phyloP scores from a whole-genome alignment of 2,888 invertebrate species.

The Camponotus fellah region DNA sequence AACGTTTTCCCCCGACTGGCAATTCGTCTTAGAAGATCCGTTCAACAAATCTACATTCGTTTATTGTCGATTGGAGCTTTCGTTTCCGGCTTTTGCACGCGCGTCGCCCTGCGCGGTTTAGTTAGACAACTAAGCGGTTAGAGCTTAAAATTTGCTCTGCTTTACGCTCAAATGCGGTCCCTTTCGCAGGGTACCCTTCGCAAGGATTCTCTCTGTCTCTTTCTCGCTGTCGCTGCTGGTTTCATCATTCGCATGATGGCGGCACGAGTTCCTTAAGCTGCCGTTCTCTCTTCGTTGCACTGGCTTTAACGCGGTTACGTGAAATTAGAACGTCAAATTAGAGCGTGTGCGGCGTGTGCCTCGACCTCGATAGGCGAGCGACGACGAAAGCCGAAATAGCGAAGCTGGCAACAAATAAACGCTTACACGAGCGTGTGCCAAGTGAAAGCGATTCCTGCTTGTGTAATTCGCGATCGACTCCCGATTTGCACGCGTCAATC shows the following conservation, averaged over 20 bases:
- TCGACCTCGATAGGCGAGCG: conserved; percentile 62
- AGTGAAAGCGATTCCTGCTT: conserved; percentile 72
- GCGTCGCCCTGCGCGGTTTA: not conserved
- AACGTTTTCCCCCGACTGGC: not conserved
- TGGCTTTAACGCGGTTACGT: conserved; percentile 71
- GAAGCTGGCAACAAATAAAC: conserved; percentile 59
- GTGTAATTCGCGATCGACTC: conserved; percentile 58
- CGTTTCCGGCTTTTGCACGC: not conserved
- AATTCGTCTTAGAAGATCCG: not conserved
- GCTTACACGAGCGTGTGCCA: conserved; percentile 59
- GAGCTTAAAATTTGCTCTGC: conserved; percentile 36
- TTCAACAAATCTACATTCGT: not conserved
- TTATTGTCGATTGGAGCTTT: conserved; percentile 8
- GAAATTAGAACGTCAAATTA: conserved; percentile 72
- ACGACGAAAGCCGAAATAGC: conserved; percentile 68
- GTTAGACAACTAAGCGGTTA: conserved; percentile 30
- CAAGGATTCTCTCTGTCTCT: not conserved
- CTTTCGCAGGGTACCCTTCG: conserved; percentile 21
- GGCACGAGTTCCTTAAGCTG: conserved; percentile 52
- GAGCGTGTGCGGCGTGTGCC: conserved; percentile 61
- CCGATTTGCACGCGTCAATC: not conserved
- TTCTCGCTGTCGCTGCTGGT: conserved; percentile 24
- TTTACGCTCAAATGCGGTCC: conserved; percentile 34
- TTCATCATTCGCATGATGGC: conserved; percentile 38
- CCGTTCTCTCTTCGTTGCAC: conserved; percentile 35